Base-by-base conservation (phyloP, 2,888 invertebrate genomes). In the Luperina testacea region DNA sequence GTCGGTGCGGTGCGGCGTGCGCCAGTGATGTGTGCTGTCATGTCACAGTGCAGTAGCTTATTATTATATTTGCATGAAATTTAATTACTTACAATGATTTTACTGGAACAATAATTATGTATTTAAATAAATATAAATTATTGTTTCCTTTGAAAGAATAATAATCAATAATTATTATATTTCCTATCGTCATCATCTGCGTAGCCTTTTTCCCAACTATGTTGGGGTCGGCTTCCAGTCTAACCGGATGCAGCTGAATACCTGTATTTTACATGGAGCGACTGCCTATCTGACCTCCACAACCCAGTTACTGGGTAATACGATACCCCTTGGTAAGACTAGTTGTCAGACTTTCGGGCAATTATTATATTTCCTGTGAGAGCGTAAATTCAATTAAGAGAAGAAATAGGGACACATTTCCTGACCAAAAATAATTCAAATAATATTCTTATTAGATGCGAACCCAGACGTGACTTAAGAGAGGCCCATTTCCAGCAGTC, bases 1-100 rank as follows among this genome's bases (percentile, higher is more conserved):
- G 32, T n/a, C 82, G 82, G 81, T 74, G 38, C 64, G 24, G 2
- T 2, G 64, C 81, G 64, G 9, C 69, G 53, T 1, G 24, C 42
- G 5, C 38, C 59, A 42, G 13, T 32, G 24, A 13, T 4, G 3
- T 45, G 24, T n/a, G 27, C 5, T 11, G 32, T 42, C 32, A 8
- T 15, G 11, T 24, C n/a, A 11, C 32, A n/a, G 8, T 45, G 9
- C 32, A 32, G 24, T 20, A 45, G 3, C 7, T 51, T 51, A 32
- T 32, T 32, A 48, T 24, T 11, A 38, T 17, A 61, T 20, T 57
- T 17, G 15, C n/a, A 32, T 17, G 24, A 45, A 17, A 2, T 11
- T 64, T 27, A 45, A 53, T 32, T 45, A 71, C 0, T 11, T n/a
- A 38, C 3, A 20, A 32, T 17, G 3, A 32, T 59, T 27, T 38